These are phyloP conservation scores for Criorhina ranunculi DNA, from an alignment of 2,888 invertebrate species.

Conservation along the genomic window DNA sequence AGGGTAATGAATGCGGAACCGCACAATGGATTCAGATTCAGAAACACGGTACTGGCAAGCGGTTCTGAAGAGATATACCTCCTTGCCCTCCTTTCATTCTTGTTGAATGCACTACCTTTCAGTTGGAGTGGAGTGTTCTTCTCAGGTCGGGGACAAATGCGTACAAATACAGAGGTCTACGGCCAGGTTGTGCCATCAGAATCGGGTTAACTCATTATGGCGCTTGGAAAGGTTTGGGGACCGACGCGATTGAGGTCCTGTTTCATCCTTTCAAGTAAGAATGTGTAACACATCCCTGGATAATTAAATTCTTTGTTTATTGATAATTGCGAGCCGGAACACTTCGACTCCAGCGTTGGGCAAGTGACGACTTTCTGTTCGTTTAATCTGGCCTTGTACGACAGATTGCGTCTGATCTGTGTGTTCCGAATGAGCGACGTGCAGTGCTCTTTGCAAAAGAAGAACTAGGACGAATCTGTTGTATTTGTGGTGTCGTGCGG, in stretches of 20 bases:
- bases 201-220: conserved; percentile 73
- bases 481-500: conserved; percentile 21
- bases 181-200: conserved; percentile 46
- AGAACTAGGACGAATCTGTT: conserved; percentile 59
- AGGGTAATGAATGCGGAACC: conserved; percentile 65
- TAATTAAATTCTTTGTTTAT: conserved; percentile 70
- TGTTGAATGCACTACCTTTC: conserved; percentile 47
- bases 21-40: conserved; percentile 58
- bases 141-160: conserved; percentile 69
- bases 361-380: background rate
- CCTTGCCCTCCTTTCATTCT: conserved; percentile 20
- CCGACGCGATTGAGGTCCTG: conserved; percentile 21
- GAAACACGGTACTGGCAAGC: conserved; percentile 13
- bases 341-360: conserved; percentile 34
- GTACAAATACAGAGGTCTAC: conserved; percentile 26
- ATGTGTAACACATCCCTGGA: conserved; percentile 75
- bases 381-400: conserved; percentile 22
- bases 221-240: conserved; percentile 40
- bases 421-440: conserved; percentile 24
- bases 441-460: conserved; percentile 14
- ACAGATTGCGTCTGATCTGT: conserved; percentile 19
- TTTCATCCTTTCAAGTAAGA: conserved; percentile 43
- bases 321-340: conserved; percentile 55
- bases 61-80: conserved; percentile 29
- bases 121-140: conserved; percentile 21